These are phyloP conservation scores for Danio kyathit DNA, from an alignment of 2,797 vertebrate species.

Conservation along the genomic window DNA sequence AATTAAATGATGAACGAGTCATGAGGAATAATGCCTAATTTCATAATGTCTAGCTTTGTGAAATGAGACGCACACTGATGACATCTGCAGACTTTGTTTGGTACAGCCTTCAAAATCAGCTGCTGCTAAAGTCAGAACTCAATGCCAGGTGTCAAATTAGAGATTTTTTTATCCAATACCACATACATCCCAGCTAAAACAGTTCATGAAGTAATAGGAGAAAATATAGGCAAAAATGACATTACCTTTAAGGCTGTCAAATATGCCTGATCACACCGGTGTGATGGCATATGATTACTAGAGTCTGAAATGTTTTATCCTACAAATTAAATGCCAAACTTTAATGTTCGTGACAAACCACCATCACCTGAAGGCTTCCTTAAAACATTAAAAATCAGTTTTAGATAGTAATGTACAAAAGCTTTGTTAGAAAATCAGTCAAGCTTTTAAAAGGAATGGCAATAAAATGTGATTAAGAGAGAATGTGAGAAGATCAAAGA, in stretches of 20 bases:
- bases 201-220: not conserved
- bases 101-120: no score
- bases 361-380: not conserved
- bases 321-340: not conserved
- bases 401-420: not conserved
- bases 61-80: no score
- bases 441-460: constrained; percentile 22
- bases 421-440: constrained; percentile 2
- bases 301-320: not conserved
- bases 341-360: not conserved
- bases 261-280: not conserved
- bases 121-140: no score
- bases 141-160: no score
- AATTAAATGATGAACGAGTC: no score
- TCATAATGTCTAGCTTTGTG: no score
- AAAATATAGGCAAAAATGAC: not conserved
- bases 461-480: constrained; percentile 6
- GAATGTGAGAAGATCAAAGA: constrained; percentile 21
- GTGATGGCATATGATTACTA: not conserved
- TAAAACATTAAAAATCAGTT: not conserved
- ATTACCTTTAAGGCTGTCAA: not conserved
- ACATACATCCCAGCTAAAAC: no score
- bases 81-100: no score
- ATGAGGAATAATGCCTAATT: no score
- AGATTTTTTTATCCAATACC: not conserved